Conservation (phyloP, 2,888 invertebrate genomes). For the Cephonodes hylas region DNA sequence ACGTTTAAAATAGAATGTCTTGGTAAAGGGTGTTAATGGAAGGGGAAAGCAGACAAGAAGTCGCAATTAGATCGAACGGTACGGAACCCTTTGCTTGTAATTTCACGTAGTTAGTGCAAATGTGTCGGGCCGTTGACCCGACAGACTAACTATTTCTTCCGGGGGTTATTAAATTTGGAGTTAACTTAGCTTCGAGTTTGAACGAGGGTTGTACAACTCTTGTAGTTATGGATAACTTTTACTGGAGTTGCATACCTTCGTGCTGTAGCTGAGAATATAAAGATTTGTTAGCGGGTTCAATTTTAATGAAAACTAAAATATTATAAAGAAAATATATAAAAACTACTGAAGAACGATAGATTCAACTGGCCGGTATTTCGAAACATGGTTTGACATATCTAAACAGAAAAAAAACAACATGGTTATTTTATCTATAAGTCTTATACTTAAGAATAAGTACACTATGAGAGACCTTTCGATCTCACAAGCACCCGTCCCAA, state of each 20-base stretch:
- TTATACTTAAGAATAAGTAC: too few relatives aligned
- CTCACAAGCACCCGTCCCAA: too few relatives aligned
- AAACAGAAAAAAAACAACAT: too few relatives aligned
- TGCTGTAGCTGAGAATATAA: too few relatives aligned
- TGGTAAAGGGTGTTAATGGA: conserved; percentile 61
- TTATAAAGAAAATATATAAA: too few relatives aligned
- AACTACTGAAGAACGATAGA: too few relatives aligned
- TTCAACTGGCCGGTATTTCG: too few relatives aligned
- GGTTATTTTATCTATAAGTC: too few relatives aligned
- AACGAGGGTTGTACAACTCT: not conserved
- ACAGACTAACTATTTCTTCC: conserved; percentile 28
- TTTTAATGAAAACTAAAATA: too few relatives aligned
- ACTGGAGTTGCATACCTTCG: not conserved
- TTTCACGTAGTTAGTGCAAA: conserved; percentile 70
- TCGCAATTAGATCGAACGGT: conserved; percentile 69
- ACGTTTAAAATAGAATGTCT: conserved; percentile 21
- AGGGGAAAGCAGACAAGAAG: conserved; percentile 65
- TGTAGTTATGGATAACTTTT: not conserved
- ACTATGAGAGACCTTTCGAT: too few relatives aligned
- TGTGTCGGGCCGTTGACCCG: conserved; percentile 52
- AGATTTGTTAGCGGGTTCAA: too few relatives aligned
- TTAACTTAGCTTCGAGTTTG: conserved; percentile 1
- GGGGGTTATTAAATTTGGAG: conserved; percentile 18
- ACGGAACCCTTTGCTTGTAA: conserved; percentile 68
- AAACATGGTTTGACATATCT: too few relatives aligned